Evolutionary conservation across 2,888 invertebrate genomes (phyloP).

Genomic region (Coelopa pilipes): DNA sequence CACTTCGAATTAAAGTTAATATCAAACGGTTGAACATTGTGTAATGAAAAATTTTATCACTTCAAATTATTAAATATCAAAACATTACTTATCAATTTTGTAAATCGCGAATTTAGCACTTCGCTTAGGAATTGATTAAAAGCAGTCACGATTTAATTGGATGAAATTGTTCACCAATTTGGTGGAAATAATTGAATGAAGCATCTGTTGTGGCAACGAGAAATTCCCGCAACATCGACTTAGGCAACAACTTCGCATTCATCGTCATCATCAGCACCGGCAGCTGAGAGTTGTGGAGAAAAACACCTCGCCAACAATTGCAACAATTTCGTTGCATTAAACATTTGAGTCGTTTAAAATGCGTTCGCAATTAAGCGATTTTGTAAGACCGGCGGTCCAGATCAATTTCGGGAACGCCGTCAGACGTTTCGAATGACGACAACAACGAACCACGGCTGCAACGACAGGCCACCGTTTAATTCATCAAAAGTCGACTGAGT

Average conservation of each 20-base stretch:
- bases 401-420: background rate
- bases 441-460: background rate
- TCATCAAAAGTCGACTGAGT: too few species aligned
- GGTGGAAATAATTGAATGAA: too few species aligned
- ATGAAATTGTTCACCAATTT: too few species aligned
- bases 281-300: background rate
- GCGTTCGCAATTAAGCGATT: background rate
- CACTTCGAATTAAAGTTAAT: too few species aligned
- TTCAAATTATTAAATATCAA: too few species aligned
- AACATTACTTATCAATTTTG: too few species aligned
- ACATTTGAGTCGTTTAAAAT: background rate
- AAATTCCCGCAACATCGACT: background rate
- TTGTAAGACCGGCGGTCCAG: background rate
- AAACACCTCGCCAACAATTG: background rate
- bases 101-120: too few species aligned
- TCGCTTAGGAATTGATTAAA: too few species aligned
- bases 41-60: too few species aligned
- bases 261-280: background rate
- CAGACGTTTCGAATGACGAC: background rate
- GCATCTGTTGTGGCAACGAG: background rate
- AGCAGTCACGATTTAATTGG: too few species aligned
- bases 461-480: too few species aligned
- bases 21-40: too few species aligned
- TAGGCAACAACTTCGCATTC: background rate
- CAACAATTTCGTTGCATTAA: slow-evolving; percentile 12